Base-by-base conservation (phyloP, 1,140 invertebrate genomes). In the Bombus picipes region DNA sequence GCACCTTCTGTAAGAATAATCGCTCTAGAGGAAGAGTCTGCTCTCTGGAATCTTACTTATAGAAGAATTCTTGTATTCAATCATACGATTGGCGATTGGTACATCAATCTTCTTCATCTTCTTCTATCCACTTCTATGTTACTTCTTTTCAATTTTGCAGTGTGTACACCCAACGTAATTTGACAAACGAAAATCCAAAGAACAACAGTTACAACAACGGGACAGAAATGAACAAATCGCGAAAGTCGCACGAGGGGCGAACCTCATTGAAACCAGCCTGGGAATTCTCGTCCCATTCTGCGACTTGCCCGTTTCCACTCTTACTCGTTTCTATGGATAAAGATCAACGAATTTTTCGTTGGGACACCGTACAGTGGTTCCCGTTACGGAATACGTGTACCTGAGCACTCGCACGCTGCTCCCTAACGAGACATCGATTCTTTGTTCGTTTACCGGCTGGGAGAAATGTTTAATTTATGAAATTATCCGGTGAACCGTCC, bases 381-480 rank as follows among this genome's bases (percentile, higher is more conserved):
- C 82, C 82, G 82, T 84, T 84, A 84, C 82, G 37, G 32, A 57
- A 71, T 79, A 66, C 57, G 57, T 59, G 28, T 32, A 32, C 37
- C 22, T 34, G 71, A 66, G 75, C 37, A 47, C 83, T 85, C 77
- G 76, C 83, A 72, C 83, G 43, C n/a, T 62, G 8, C 32, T 37
- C 57, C 59, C 59, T 83, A 85, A 85, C 77, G 83, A 85, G 77
- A 32, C 68, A 80, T 85, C 78, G 83, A 85, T 85, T 62, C 83
- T 85, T 85, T 85, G 68, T 85, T 80, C 77, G n/a, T 47, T 59
- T 53, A 6, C 43, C 25, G 8, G 47, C 66, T 73, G 68, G 12
- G 83, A 85, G 53, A 80, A 65, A 85, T 85, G 77, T 85, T 85
- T 85, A 85, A 85, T 85, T 85, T 85, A 85, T 85, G 83, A 85